These are phyloP conservation scores for Clinocottus analis DNA, from an alignment of 2,113 vertebrate genomes.

Conservation along the genomic window DNA sequence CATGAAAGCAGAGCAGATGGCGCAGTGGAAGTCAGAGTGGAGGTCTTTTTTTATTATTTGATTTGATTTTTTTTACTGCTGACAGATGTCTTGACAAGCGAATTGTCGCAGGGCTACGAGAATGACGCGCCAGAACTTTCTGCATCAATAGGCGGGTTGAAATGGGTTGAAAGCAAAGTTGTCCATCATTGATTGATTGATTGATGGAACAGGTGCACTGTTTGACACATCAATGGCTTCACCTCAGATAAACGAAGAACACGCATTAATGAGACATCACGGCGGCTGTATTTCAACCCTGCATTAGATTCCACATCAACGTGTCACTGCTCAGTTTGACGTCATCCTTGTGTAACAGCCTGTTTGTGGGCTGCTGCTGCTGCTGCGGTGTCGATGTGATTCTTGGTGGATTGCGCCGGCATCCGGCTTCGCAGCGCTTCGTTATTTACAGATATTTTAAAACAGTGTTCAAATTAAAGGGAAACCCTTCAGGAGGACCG, in stretches of 20 bases:
- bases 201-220: neutral
- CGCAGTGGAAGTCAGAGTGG: constrained; percentile 14
- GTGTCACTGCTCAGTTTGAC: neutral
- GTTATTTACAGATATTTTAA: no score
- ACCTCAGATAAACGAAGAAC: neutral
- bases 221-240: neutral
- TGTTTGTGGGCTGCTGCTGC: constrained; percentile 18
- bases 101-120: constrained; percentile 7
- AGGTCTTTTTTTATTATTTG: neutral
- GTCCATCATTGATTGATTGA: neutral
- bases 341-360: neutral
- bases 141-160: constrained; percentile 15
- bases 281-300: neutral
- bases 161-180: neutral
- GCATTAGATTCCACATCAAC: neutral
- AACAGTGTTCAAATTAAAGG: no score
- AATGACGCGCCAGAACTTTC: neutral
- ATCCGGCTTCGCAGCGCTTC: neutral
- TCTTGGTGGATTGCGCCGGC: neutral
- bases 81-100: constrained; percentile 23
- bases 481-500: no score
- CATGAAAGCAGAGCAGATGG: constrained; percentile 9
- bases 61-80: constrained; percentile 21
- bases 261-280: neutral
- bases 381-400: neutral